Percentiles rank a stretch among this genome's conserved stretches.
Conservation (phyloP, 2,797 vertebrate species). For the Falco rusticolus region DNA sequence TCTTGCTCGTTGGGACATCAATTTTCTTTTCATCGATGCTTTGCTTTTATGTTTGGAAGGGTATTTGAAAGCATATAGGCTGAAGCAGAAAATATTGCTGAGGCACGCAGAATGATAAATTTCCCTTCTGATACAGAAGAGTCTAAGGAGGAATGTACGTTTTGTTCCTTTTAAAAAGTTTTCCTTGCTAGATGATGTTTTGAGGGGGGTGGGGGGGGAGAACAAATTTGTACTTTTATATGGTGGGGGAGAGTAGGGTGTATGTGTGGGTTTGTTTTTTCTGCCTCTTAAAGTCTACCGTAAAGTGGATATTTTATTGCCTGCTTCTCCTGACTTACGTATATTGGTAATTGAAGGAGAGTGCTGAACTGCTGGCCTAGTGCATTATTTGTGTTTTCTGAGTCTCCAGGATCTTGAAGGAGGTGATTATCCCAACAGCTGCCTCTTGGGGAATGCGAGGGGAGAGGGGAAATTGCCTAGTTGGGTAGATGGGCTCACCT, state of each 20-base stretch:
- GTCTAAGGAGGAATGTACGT: constrained; percentile 44
- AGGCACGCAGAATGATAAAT: constrained; percentile 51
- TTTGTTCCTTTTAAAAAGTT: constrained; percentile 58
- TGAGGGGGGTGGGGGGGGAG: neutral
- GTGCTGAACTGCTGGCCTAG: constrained; percentile 62
- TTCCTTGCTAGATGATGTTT: constrained; percentile 39
- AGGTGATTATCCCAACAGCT: constrained; percentile 59
- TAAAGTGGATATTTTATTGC: constrained; percentile 66
- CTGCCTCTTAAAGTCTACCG: constrained; percentile 49
- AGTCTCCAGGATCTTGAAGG: constrained; percentile 31
- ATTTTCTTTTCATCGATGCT: constrained; percentile 68
- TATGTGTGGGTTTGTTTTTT: constrained; percentile 18
- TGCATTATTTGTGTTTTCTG: constrained; percentile 59
- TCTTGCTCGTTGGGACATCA: constrained; percentile 56
- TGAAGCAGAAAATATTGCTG: constrained; percentile 63
- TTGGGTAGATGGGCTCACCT: constrained; percentile 53
- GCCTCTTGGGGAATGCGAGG: constrained; percentile 8
- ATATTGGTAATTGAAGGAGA: constrained; percentile 63
- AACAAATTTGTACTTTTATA: constrained; percentile 41
- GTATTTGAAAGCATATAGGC: constrained; percentile 59
- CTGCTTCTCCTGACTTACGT: constrained; percentile 51
- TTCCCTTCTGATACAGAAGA: constrained; percentile 43
- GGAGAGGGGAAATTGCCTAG: constrained; percentile 55
- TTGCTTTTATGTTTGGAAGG: constrained; percentile 68
- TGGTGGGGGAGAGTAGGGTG: neutral